Conservation (phyloP, 1,140 invertebrate genomes). For the Leptopilina boulardi region DNA sequence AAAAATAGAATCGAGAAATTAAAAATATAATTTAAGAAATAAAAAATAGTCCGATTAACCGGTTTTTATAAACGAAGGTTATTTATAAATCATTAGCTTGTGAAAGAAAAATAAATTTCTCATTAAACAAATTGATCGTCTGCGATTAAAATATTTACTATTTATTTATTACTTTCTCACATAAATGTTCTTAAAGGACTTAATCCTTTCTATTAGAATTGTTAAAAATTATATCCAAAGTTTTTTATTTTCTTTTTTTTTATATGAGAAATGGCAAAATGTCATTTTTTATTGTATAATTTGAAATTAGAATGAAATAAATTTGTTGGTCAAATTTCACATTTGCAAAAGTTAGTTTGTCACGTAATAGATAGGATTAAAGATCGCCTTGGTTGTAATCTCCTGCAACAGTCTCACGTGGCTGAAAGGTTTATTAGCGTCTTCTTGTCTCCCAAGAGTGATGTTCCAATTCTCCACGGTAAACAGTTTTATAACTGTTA, state of each 20-base stretch:
- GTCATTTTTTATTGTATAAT: neutral
- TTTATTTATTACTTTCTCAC: too few species aligned
- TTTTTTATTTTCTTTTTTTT: too few species aligned
- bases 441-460: neutral
- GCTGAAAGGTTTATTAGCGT: slow-evolving; percentile 4
- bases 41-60: too few species aligned
- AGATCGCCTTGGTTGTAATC: slow-evolving; percentile 20
- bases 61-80: too few species aligned
- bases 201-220: too few species aligned
- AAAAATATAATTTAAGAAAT: too few species aligned
- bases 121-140: too few species aligned
- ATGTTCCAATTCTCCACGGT: slow-evolving; percentile 4
- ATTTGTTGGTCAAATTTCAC: slow-evolving; percentile 8
- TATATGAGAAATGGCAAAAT: neutral
- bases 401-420: slow-evolving; percentile 6
- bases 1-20: too few species aligned
- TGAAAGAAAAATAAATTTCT: too few species aligned
- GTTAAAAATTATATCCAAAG: neutral
- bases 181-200: too few species aligned
- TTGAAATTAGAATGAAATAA: neutral
- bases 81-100: too few species aligned
- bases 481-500: slow-evolving; percentile 18
- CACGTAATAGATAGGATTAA: slow-evolving; percentile 20
- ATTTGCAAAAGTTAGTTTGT: neutral
- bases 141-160: too few species aligned